Base-by-base conservation (phyloP, 2,888 invertebrate species). In the Eupeodes latifasciatus region DNA sequence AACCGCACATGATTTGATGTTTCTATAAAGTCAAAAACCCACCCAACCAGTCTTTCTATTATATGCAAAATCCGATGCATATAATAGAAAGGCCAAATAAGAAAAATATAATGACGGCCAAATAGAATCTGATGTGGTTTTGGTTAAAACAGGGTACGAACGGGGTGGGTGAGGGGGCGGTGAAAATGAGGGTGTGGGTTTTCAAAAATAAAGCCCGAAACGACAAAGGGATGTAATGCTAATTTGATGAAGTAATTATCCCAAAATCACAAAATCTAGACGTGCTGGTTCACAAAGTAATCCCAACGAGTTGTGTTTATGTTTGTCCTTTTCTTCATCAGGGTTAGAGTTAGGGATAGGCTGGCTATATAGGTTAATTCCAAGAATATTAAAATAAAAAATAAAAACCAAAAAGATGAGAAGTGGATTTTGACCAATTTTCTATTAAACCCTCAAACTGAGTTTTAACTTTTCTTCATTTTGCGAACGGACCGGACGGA, bases 241-340 rank as follows among this genome's bases (percentile, higher is more conserved):
- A 87, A 87, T 87, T 87, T 87, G 87, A 87, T 87, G 87, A 87
- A 87, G 84, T 84, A 87, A 87, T 87, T 87, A 87, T 87, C 87
- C 87, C 84, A 80, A 87, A 87, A 87, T 87, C 83, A 83, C 59
- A 83, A 83, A 87, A 80, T 81, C 87, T 67, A 77, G 83, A 87
- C 87, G 87, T 83, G 87, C 80, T 77, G 84, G 80, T 74, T 80
- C 74, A 27, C 27, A 80, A 66, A 80, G 79, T 80, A 80, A 83
- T 74, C 80, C 87, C 72, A 71, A 55, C 34, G 77, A 80, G 80
- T 72, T 66, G 47, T 75, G 76, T 80, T 76, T 86, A 53, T 61
- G 34, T 76, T 75, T 71, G 53, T 72, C 80, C 64, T 72, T 87
- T 80, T 86, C 64, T 47, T 47, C 75, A 51, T 61, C 40, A 62